These are phyloP conservation scores for Diorhabda carinulata DNA, from an alignment of 1,140 invertebrate species.

Conservation along the genomic window DNA sequence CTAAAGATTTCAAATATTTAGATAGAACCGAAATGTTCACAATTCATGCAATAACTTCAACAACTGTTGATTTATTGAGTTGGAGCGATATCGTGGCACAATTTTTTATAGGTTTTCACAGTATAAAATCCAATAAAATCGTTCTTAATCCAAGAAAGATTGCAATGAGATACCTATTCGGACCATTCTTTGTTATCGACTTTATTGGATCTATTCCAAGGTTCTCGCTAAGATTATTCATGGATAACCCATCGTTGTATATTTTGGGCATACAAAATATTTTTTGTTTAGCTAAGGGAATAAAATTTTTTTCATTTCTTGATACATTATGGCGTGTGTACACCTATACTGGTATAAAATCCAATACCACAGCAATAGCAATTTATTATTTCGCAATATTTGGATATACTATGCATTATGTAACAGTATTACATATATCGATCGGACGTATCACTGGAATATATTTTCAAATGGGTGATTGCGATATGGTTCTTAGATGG, in stretches of 20 bases:
- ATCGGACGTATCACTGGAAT: neutral
- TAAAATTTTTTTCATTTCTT: neutral
- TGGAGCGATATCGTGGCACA: neutral
- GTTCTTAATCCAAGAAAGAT: neutral
- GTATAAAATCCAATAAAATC: neutral
- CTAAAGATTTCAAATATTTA: neutral
- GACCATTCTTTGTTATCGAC: neutral
- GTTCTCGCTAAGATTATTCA: neutral
- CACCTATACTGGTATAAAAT: neutral
- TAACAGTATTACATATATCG: neutral
- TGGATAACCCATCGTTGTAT: neutral
- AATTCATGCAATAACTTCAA: neutral
- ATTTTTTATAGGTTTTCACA: neutral
- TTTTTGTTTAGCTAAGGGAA: neutral
- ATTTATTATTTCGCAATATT: neutral
- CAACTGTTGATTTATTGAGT: neutral
- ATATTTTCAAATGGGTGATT: neutral
- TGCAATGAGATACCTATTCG: neutral
- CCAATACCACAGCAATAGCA: neutral
- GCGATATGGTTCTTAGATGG: neutral
- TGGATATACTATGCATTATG: neutral
- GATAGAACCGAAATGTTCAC: neutral
- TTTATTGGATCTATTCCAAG: neutral
- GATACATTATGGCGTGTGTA: neutral
- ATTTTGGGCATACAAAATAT: neutral